Evolutionary conservation across 1,140 invertebrate species (phyloP), one percentile per base, ranked within the genome.

Genomic region (Ericerus pela): DNA sequence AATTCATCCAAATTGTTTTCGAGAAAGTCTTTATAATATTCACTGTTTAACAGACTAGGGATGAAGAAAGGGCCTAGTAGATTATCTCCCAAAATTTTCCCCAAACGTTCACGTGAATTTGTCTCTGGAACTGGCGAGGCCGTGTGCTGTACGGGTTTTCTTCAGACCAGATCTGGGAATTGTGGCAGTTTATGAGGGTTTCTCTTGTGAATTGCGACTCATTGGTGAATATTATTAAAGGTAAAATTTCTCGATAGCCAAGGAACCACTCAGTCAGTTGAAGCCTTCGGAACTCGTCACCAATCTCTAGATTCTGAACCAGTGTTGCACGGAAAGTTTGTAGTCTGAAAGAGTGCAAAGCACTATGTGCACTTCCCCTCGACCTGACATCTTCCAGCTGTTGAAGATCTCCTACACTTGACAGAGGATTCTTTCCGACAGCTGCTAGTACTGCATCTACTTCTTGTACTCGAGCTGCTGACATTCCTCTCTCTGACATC

Each of bases 11-110:
- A 31, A 31, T 61, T 38, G 29, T 65, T 52, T 53, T 52, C 10
- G 1, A 65, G 56, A 59, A 66, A 51, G 16, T 58, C 30, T 31
- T 62, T 43, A 55, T 66, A 68, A 11, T 18, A 59, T 16, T 54
- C 53, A 28, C 57, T 60, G 60, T 53, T 64, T 1, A 64, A 27
- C 59, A 61, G 64, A 27, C 58, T 59, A 28, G 62, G 57, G 41
- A 64, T 58, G 51, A 69, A 65, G 53, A 66, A 59, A 58, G 63
- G 64, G 6, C 66, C 67, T 18, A 69, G 61, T 29, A 68, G 61
- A 56, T 41, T 26, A 54, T 64, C 47, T n/a, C 59, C n/a, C 5
- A 41, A 5, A 16, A 41, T 5, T 6, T 18, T 18, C 14, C 37
- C 37, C 37, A 41, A 4, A 41, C n/a, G 37, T 41, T 5, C 5